Conservation (phyloP, 2,797 vertebrate genomes). For the Nasua narica region DNA sequence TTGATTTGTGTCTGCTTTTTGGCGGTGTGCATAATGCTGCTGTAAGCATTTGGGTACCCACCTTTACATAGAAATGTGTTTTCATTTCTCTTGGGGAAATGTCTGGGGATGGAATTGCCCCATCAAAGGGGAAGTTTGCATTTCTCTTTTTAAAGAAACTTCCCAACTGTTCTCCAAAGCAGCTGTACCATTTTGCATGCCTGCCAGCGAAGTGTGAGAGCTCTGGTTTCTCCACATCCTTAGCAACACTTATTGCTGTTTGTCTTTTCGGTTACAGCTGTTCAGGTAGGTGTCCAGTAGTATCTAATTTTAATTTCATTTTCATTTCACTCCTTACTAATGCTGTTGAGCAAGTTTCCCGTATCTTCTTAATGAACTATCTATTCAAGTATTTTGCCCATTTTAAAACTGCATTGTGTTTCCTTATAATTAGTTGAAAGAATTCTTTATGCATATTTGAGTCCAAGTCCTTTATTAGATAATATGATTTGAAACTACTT, state of each 20-base stretch:
- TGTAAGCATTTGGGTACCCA: neutral
- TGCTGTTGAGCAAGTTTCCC: neutral
- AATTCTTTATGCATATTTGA: neutral
- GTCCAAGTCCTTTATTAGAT: neutral
- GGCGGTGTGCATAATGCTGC: neutral
- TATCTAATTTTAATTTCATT: neutral
- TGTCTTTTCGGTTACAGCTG: neutral
- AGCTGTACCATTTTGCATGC: neutral
- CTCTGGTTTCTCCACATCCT: neutral
- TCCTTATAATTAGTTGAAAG: neutral
- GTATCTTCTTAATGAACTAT: neutral
- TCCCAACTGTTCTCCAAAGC: neutral
- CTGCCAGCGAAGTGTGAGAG: neutral
- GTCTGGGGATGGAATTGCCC: neutral
- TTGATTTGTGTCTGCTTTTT: neutral
- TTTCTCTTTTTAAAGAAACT: neutral
- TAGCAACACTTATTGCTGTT: neutral
- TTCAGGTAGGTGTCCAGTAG: neutral
- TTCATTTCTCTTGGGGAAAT: neutral
- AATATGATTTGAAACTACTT: neutral
- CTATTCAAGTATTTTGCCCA: neutral
- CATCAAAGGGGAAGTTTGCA: neutral
- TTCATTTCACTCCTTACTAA: neutral
- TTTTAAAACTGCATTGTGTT: neutral
- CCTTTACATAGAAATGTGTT: neutral